phyloP scores from a whole-genome alignment of 2,888 invertebrate species.

The Drosophila anomalata region DNA sequence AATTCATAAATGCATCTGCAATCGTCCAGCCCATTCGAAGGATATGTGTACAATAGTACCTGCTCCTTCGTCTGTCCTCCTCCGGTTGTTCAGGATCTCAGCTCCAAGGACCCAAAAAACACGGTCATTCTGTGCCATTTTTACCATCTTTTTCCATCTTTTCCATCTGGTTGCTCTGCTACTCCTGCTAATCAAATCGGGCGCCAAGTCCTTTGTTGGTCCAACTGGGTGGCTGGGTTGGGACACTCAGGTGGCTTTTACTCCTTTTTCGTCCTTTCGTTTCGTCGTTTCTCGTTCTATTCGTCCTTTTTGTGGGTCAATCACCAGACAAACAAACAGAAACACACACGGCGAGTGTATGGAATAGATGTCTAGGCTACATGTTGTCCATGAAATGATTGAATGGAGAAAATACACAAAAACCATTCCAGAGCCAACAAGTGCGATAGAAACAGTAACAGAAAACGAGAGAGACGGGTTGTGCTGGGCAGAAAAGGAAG shows the following conservation, averaged over 20 bases:
- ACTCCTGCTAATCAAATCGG: slow-evolving; percentile 65
- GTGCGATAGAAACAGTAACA: slow-evolving; percentile 4
- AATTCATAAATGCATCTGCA: slow-evolving; percentile 44
- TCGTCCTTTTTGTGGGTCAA: slow-evolving; percentile 29
- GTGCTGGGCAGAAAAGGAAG: slow-evolving; percentile 4
- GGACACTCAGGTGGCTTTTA: slow-evolving; percentile 33
- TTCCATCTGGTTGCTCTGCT: slow-evolving; percentile 35
- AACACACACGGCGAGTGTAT: slow-evolving; percentile 25
- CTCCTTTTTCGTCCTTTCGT: slow-evolving; percentile 10
- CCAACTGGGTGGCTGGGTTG: slow-evolving; percentile 3
- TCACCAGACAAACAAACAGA: slow-evolving; percentile 33
- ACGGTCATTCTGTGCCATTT: not conserved
- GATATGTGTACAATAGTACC: slow-evolving; percentile 7
- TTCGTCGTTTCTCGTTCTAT: not conserved
- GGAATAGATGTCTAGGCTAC: slow-evolving; percentile 46
- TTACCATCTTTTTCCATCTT: slow-evolving; percentile 16
- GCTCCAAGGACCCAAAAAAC: slow-evolving; percentile 18
- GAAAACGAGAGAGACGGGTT: not conserved
- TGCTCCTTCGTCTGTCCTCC: not conserved
- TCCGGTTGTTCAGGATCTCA: not conserved
- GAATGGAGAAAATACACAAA: slow-evolving; percentile 49
- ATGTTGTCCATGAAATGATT: slow-evolving; percentile 60
- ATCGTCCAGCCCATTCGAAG: slow-evolving; percentile 38
- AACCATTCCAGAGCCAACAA: slow-evolving; percentile 10
- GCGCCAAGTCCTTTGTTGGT: slow-evolving; percentile 56